Percentiles rank a stretch among this genome's conserved stretches.
Conservation (phyloP, 2,888 invertebrate genomes). For the Loripinus fragilis region DNA sequence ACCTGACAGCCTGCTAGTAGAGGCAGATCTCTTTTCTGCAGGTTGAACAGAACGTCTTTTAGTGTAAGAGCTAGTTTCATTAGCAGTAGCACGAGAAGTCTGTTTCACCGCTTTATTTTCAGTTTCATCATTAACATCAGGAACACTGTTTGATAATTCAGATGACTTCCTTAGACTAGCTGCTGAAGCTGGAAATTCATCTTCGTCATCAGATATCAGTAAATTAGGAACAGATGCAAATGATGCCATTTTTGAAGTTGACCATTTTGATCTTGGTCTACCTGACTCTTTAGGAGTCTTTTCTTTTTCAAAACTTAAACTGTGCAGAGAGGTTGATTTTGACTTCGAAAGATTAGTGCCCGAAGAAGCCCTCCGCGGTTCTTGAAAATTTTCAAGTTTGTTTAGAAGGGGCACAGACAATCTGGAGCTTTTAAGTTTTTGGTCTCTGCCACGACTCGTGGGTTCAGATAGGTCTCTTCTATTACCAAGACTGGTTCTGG, state of each 20-base stretch:
- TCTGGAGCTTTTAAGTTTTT: slow-evolving; percentile 40
- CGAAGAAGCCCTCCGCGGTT: slow-evolving; percentile 31
- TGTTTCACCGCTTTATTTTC: slow-evolving; percentile 24
- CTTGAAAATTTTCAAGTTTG: slow-evolving; percentile 31
- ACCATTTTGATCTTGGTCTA: slow-evolving; percentile 48
- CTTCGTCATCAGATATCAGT: slow-evolving; percentile 52
- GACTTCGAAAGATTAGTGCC: slow-evolving; percentile 51
- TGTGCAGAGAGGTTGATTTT: slow-evolving; percentile 54
- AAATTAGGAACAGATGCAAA: slow-evolving; percentile 72
- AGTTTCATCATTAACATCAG: slow-evolving; percentile 63
- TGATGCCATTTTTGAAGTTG: slow-evolving; percentile 54
- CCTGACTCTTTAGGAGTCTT: slow-evolving; percentile 27
- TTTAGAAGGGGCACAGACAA: slow-evolving; percentile 39
- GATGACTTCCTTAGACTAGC: slow-evolving; percentile 54
- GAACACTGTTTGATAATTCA: slow-evolving; percentile 54
- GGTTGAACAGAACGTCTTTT: slow-evolving; percentile 23
- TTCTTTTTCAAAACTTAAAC: slow-evolving; percentile 39
- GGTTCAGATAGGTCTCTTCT: slow-evolving; percentile 37
- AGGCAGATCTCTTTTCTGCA: slow-evolving; percentile 39
- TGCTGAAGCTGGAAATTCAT: slow-evolving; percentile 40
- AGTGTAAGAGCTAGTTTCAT: slow-evolving; percentile 10
- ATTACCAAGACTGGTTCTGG: not conserved
- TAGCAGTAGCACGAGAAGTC: not conserved
- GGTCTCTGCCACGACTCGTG: slow-evolving; percentile 33
- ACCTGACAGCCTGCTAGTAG: slow-evolving; percentile 30